These are phyloP conservation scores for Platycheirus rosarum DNA, from an alignment of 2,888 invertebrate genomes.

Conservation along the genomic window DNA sequence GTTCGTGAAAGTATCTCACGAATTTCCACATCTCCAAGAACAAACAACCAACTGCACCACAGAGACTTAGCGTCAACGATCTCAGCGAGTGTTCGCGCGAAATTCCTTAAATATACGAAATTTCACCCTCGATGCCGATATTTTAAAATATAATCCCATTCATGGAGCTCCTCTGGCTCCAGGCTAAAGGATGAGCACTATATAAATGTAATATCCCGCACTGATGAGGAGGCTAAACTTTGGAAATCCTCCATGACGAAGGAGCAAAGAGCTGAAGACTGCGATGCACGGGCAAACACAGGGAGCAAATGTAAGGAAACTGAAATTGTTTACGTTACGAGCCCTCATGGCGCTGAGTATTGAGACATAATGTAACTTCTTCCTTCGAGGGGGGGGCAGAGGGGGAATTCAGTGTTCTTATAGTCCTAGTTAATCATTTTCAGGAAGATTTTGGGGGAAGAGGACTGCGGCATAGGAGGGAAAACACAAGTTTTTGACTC, in stretches of 20 bases:
- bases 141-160: constrained; percentile 62
- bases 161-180: neutral
- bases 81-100: constrained; percentile 59
- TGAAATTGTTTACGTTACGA: constrained; percentile 57
- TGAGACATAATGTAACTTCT: constrained; percentile 55
- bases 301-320: neutral
- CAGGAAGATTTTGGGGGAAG: constrained; percentile 4
- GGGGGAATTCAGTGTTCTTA: constrained; percentile 2
- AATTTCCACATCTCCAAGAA: constrained; percentile 13
- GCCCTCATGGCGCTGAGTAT: constrained; percentile 48
- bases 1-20: constrained; percentile 35
- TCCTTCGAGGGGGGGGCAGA: neutral
- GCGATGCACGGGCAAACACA: constrained; percentile 9
- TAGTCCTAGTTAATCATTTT: constrained; percentile 36
- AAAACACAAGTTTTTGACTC: constrained; percentile 36
- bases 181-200: constrained; percentile 9
- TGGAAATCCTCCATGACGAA: constrained; percentile 30
- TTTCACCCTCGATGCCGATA: constrained; percentile 67
- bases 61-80: constrained; percentile 63
- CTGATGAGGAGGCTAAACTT: constrained; percentile 36
- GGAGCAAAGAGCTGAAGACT: constrained; percentile 14
- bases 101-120: constrained; percentile 67
- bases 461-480: neutral
- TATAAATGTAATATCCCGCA: constrained; percentile 11
- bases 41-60: constrained; percentile 37